Conservation (phyloP, 1,140 invertebrate species). For the Macrocentrus cingulum region DNA sequence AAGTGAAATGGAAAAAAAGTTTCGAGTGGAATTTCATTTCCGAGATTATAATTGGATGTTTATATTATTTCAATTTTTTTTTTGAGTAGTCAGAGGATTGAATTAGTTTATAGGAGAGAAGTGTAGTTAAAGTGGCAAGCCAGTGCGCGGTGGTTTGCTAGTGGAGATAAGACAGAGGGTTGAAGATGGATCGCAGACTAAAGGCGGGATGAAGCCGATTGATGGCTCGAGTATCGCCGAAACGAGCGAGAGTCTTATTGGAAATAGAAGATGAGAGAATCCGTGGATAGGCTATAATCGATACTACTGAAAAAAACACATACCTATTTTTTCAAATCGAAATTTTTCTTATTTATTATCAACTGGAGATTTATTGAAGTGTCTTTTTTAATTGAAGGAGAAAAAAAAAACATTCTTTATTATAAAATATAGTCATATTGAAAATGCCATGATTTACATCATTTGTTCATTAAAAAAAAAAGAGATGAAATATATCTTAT, state of each 20-base stretch:
- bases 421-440: too few species aligned
- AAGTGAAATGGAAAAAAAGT: too few species aligned
- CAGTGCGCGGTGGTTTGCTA: neutral
- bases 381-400: neutral
- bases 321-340: too few species aligned
- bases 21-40: too few species aligned
- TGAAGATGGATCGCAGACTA: constrained; percentile 12
- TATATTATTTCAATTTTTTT: constrained; percentile 10
- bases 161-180: constrained; percentile 15
- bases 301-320: constrained; percentile 40
- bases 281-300: constrained; percentile 28
- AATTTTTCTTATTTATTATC: too few species aligned
- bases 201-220: constrained; percentile 10
- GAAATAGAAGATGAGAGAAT: constrained; percentile 8
- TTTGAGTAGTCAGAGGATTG: constrained; percentile 12
- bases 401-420: too few species aligned
- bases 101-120: constrained; percentile 21
- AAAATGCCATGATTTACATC: too few species aligned
- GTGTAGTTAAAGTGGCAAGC: constrained; percentile 21
- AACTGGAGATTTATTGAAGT: too few species aligned
- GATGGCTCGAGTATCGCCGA: constrained; percentile 15
- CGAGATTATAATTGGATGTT: too few species aligned
- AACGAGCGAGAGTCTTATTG: neutral
- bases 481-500: too few species aligned
- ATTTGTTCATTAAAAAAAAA: too few species aligned